Base-by-base conservation (phyloP, 2,888 invertebrate genomes). In the Pandemis heparana region DNA sequence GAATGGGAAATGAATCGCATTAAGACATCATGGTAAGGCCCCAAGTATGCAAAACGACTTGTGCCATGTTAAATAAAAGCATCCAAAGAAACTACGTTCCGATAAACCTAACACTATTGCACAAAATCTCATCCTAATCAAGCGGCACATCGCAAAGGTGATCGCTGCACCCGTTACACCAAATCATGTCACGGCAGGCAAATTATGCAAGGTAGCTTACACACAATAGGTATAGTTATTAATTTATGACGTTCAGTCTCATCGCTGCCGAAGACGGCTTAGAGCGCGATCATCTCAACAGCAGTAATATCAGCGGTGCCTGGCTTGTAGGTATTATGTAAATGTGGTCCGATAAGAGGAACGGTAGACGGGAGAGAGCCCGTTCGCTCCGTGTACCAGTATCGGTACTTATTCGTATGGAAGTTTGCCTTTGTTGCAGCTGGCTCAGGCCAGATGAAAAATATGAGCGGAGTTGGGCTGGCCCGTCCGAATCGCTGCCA, bases 261-360 rank as follows among this genome's bases (percentile, higher is more conserved):
- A 69, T 74, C 69, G 53, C 51, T 60, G 23, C 64, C 65, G 70
- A 65, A 74, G 74, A 69, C 69, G 73, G 74, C 70, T 74, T 70
- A 74, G 43, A 43, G 23, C 65, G 74, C 64, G 70, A 70, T 74
- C 65, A 74, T 74, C 70, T 65, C 69, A 23, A 8, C 51, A 61
- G 56, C 68, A 51, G 74, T 70, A 74, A 74, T 74, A 74, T 74
- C 73, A 74, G 51, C 65, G 48, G 63, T 69, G 73, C 59, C 73
- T 70, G 74, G 69, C 56, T 72, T 68, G 73, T 70, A 74, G 74
- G 74, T 70, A 74, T 70, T 70, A 74, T 74, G 74, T 70, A 74
- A 74, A 74, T 74, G 65, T 70, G 14, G 23, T 38, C 60, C 64
- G 74, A 74, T 74, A 74, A 74, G 74, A 65, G 60, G 70, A 69